Evolutionary conservation across 2,113 vertebrate species (phyloP), one percentile per base, ranked within the genome.

Genomic region (Cephalopholis sonnerati): DNA sequence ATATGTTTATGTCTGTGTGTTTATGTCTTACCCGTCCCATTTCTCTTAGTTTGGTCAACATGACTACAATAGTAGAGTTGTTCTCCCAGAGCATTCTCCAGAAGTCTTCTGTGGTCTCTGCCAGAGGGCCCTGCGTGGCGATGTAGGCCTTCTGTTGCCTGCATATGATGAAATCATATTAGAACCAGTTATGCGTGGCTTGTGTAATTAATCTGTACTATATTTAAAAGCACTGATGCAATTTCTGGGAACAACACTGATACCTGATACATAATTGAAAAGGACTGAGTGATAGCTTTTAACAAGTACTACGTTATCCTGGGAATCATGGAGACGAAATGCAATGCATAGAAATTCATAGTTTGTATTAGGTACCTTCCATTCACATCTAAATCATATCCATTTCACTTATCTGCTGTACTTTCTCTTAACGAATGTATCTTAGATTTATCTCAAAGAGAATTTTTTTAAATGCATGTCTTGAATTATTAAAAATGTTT

Each of bases 81-180:
- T 99, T 98, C 82, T 99, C 98, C 98, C 98, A 99, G 5, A 99
- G 89, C 96, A 99, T 98, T 79, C 98, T 95, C 98, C 98, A 99
- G 96, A 99, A 99, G 79, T 99, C 98, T 84, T 99, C 98, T 0
- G 98, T 99, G 87, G 98, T 99, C 91, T 99, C 98, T 0, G 98
- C 98, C 90, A 99, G 94, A 0, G 98, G 98, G 18, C 98, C 98
- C 79, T 99, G 98, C 0, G 98, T 99, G 25, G 98, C 97, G 0
- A 99, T 99, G 94, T 99, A 99, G 0, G 98, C 98, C 88, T 96
- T 98, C 94, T 99, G 98, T 85, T 99, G 98, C 89, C 98, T 99
- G 93, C 46, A 82, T 9, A 83, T 9, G 46, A 50, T 58, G 68
- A 78, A 65, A 72, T 1, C 36, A 69, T 32, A 7, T 64, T 24